Percentiles rank a stretch among this genome's conserved stretches.
Evolutionary conservation across 1,140 invertebrate species (phyloP).

Genomic region (Mycetomoellerius zeteki): DNA sequence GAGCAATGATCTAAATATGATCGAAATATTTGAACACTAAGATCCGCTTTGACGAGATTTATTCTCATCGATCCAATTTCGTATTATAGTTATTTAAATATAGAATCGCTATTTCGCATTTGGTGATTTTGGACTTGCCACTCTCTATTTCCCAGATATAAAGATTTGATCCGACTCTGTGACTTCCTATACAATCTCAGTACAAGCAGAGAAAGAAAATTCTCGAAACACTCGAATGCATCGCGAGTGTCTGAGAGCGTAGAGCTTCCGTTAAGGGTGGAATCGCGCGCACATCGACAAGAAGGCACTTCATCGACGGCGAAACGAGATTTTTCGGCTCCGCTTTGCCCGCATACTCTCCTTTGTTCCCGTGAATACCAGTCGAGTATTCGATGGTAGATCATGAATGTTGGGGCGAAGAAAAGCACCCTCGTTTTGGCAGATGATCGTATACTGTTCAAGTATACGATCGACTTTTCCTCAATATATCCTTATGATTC

Average conservation of each 20-base stretch:
- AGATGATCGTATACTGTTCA: constrained; percentile 31
- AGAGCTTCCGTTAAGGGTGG: constrained; percentile 37
- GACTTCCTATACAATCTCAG: not conserved
- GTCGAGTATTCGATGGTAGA: constrained; percentile 44
- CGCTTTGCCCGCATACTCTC: constrained; percentile 20
- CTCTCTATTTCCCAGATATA: not conserved
- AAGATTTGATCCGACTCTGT: constrained; percentile 32
- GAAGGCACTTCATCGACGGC: constrained; percentile 58
- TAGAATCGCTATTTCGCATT: not conserved
- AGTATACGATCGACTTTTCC: constrained; percentile 18
- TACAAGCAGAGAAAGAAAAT: constrained; percentile 31
- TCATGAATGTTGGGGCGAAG: constrained; percentile 43
- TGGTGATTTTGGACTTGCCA: not conserved
- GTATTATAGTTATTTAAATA: too few relatives aligned
- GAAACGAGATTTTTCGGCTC: constrained; percentile 64
- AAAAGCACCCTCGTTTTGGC: constrained; percentile 45
- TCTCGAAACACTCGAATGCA: constrained; percentile 40
- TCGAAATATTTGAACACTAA: too few relatives aligned
- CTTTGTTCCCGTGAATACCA: constrained; percentile 58
- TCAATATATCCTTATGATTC: not conserved
- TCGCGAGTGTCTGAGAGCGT: not conserved
- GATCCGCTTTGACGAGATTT: too few relatives aligned
- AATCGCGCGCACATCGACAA: constrained; percentile 40
- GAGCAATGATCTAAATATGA: not conserved
- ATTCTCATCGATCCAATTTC: too few relatives aligned